These are phyloP conservation scores for Trichopoda pennipes DNA, from an alignment of 2,888 invertebrate genomes.

Conservation along the genomic window DNA sequence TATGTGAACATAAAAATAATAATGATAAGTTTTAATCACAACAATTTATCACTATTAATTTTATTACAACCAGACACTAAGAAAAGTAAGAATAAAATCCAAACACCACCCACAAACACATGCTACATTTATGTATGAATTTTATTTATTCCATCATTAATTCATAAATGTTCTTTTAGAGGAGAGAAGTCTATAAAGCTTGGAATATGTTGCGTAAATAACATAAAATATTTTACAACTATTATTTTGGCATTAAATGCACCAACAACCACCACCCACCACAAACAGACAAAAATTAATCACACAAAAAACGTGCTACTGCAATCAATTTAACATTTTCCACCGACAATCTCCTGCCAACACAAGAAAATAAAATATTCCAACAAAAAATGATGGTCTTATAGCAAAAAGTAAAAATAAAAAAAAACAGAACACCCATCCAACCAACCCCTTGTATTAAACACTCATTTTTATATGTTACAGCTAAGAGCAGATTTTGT, in stretches of 20 bases:
- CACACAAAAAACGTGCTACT: constrained; percentile 71
- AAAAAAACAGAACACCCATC: background rate
- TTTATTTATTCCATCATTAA: constrained; percentile 44
- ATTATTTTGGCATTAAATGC: constrained; percentile 68
- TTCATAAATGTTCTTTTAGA: constrained; percentile 15
- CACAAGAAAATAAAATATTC: background rate
- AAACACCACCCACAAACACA: constrained; percentile 30
- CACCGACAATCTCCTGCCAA: constrained; percentile 4
- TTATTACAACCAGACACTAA: constrained; percentile 41
- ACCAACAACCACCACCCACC: constrained; percentile 33
- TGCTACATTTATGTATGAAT: background rate
- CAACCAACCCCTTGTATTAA: constrained; percentile 38
- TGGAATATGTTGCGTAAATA: constrained; percentile 62
- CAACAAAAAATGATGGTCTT: constrained; percentile 21
- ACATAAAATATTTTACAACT: constrained; percentile 67
- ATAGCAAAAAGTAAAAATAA: background rate
- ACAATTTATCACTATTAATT: constrained; percentile 68
- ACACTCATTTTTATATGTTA: constrained; percentile 23
- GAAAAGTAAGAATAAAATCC: background rate
- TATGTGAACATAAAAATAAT: constrained; percentile 62
- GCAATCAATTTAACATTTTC: constrained; percentile 74
- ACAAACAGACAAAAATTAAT: constrained; percentile 35
- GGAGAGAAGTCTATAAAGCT: constrained; percentile 55
- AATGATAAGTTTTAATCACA: constrained; percentile 64
- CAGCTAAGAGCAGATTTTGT: background rate